Percentiles rank a stretch among this genome's conserved stretches.
Conservation (phyloP, 1,140 invertebrate genomes). For the Andricus grossulariae region DNA sequence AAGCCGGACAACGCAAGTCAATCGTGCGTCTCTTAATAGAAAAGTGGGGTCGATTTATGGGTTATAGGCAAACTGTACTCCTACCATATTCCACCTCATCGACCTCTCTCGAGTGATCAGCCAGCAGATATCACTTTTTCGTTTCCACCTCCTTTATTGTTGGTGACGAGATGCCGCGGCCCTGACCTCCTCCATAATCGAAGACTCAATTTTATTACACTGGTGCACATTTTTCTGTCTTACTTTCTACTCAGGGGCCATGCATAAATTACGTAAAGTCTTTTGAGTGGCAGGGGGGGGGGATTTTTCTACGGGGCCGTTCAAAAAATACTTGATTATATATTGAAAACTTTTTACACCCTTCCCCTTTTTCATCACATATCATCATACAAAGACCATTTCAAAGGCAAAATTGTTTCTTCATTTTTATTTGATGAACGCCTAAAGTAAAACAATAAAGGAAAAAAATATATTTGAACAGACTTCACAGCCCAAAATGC, state of each 20-base stretch:
- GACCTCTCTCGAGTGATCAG: constrained; percentile 49
- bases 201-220: background rate
- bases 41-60: constrained; percentile 75
- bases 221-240: background rate
- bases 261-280: no score
- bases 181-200: constrained; percentile 50
- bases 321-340: background rate
- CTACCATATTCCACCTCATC: constrained; percentile 37
- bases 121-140: constrained; percentile 64
- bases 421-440: no score
- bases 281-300: no score
- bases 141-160: constrained; percentile 54
- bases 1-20: constrained; percentile 72
- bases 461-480: no score
- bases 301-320: no score
- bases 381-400: background rate
- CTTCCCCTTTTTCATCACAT: no score
- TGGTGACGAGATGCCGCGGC: constrained; percentile 42
- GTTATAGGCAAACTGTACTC: constrained; percentile 70
- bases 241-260: no score
- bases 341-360: no score
- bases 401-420: no score
- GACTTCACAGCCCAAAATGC: no score
- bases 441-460: no score
- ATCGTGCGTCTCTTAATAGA: constrained; percentile 74